Evolutionary conservation across 2,888 invertebrate species (phyloP).

Genomic region (Scaptomyza polygonia): DNA sequence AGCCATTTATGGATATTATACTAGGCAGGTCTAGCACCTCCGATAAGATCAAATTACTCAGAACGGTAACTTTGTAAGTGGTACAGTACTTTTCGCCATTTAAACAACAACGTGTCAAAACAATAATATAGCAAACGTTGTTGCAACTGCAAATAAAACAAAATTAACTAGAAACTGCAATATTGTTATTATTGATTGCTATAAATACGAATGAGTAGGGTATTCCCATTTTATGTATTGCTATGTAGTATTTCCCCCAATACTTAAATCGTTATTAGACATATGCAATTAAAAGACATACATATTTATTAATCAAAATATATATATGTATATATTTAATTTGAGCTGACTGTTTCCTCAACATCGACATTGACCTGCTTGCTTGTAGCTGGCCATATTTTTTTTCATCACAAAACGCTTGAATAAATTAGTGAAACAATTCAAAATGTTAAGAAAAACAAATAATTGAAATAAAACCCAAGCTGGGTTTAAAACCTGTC

Average conservation of each 20-base stretch:
- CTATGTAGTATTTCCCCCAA: neutral
- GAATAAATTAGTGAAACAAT: conserved; percentile 38
- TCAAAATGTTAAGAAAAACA: neutral
- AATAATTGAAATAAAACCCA: neutral
- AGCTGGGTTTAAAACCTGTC: conserved; percentile 2
- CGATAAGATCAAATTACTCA: conserved; percentile 49
- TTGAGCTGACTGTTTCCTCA: neutral
- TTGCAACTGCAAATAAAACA: neutral
- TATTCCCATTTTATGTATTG: neutral
- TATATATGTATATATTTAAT: neutral
- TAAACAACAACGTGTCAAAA: neutral
- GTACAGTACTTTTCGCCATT: conserved; percentile 33
- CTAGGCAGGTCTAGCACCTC: neutral
- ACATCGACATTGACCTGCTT: conserved; percentile 30
- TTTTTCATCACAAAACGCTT: conserved; percentile 12
- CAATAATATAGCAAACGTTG: neutral
- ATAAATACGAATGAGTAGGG: no score
- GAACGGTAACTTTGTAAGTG: conserved; percentile 4
- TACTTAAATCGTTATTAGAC: neutral
- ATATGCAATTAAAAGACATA: neutral
- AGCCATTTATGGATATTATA: conserved; percentile 51
- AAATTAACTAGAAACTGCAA: no score
- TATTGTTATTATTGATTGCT: no score
- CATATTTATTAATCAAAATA: neutral
- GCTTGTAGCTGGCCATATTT: conserved; percentile 13